Evolutionary conservation across 1,140 invertebrate genomes (phyloP).

Genomic region (Euwallacea fornicatus): DNA sequence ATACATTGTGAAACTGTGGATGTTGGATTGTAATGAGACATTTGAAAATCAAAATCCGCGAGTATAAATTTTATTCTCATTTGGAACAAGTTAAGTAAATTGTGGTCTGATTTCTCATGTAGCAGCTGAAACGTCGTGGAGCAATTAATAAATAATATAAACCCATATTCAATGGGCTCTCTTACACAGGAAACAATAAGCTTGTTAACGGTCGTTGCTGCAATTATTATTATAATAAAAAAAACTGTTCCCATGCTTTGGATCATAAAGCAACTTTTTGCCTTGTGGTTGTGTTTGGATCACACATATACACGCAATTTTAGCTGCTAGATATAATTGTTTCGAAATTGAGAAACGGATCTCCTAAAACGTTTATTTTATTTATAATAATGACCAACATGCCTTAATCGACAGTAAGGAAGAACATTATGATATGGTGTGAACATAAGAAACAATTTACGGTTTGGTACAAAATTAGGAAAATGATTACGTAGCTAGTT

Average conservation of each 20-base stretch:
- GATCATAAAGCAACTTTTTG: slow-evolving; percentile 18
- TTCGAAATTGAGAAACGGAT: background rate
- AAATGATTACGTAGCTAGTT: too few relatives aligned
- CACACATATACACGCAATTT: slow-evolving; percentile 22
- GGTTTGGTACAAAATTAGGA: too few relatives aligned
- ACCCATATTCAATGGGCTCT: slow-evolving; percentile 8
- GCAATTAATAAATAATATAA: background rate
- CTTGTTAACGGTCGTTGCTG: slow-evolving; percentile 22
- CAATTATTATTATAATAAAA: slow-evolving; percentile 22
- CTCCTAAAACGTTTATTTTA: background rate
- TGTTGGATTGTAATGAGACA: background rate
- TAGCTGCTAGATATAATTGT: background rate
- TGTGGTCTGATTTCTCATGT: too few relatives aligned
- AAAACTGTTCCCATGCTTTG: slow-evolving; percentile 23
- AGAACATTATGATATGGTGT: too few relatives aligned
- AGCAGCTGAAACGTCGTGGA: too few relatives aligned
- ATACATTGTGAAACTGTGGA: background rate
- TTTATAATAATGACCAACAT: too few relatives aligned
- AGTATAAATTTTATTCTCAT: too few relatives aligned
- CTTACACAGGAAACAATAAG: slow-evolving; percentile 27
- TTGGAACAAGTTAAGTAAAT: too few relatives aligned
- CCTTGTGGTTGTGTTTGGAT: slow-evolving; percentile 12
- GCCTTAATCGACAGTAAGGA: too few relatives aligned
- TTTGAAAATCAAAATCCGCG: too few relatives aligned
- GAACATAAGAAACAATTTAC: too few relatives aligned